phyloP scores from a whole-genome alignment of 2,888 invertebrate species.

The Polietes domitor region DNA sequence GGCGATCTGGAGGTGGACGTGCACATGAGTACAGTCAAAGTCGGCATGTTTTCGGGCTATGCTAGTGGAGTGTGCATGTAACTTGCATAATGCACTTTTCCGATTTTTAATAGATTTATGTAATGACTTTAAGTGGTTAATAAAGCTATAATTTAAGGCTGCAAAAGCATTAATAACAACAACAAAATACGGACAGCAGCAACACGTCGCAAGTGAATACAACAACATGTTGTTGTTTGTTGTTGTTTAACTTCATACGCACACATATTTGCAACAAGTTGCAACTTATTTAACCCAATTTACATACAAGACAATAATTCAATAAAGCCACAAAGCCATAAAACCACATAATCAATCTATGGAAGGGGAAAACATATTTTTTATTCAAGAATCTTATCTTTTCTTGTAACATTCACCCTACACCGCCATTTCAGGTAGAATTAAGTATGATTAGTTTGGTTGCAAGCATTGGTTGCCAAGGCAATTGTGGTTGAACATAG shows the following conservation, averaged over 20 bases:
- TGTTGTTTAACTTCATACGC: background rate
- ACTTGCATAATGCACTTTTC: slow-evolving; percentile 28
- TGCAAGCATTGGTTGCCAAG: no score
- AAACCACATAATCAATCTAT: slow-evolving; percentile 74
- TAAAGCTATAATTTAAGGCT: slow-evolving; percentile 61
- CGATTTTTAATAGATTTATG: slow-evolving; percentile 60
- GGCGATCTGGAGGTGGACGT: background rate
- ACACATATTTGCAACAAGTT: slow-evolving; percentile 53
- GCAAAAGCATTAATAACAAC: slow-evolving; percentile 51
- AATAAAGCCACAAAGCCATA: slow-evolving; percentile 70
- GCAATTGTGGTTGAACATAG: no score
- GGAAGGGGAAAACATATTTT: slow-evolving; percentile 49
- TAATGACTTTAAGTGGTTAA: slow-evolving; percentile 63
- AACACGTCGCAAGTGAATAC: slow-evolving; percentile 26
- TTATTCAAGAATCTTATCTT: background rate
- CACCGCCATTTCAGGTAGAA: no score
- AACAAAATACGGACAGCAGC: slow-evolving; percentile 36
- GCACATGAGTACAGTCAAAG: background rate
- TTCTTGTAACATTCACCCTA: background rate
- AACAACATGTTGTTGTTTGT: slow-evolving; percentile 30
- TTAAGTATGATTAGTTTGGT: no score
- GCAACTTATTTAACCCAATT: slow-evolving; percentile 70
- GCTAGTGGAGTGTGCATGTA: background rate
- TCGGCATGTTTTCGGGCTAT: background rate
- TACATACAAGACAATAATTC: slow-evolving; percentile 74